A percentile compares a stretch with the other conserved stretches of the same genome.
These are phyloP conservation scores for Torymus texanus DNA, from an alignment of 2,888 invertebrate species.

Conservation along the genomic window DNA sequence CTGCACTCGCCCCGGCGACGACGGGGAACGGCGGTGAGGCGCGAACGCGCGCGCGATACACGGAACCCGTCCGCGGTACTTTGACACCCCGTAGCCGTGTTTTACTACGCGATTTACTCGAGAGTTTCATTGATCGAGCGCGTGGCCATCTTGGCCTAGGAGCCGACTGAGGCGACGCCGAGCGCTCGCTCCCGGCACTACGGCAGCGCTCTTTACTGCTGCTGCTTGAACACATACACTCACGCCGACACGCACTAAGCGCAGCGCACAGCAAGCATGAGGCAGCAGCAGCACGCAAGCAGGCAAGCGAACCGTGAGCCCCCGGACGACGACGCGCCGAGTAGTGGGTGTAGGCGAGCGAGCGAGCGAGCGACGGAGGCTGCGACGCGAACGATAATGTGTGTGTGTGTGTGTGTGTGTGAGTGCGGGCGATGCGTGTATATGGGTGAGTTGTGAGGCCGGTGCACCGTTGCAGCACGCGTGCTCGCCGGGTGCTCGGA, in stretches of 20 bases:
- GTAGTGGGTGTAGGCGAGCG: too few relatives aligned
- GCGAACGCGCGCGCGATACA: slow-evolving; percentile 10
- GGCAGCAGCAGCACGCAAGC: not conserved
- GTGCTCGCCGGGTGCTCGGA: too few relatives aligned
- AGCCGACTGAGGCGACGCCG: slow-evolving; percentile 77
- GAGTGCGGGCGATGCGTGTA: too few relatives aligned
- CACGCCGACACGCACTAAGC: too few relatives aligned
- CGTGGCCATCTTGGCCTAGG: slow-evolving; percentile 81
- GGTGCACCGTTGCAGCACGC: not conserved
- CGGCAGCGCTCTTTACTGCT: not conserved
- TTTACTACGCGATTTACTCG: slow-evolving; percentile 75
- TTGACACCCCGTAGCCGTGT: slow-evolving; percentile 51
- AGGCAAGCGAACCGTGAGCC: not conserved
- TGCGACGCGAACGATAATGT: too few relatives aligned
- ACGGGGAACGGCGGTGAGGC: not conserved
- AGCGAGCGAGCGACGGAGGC: too few relatives aligned
- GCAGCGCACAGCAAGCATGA: too few relatives aligned
- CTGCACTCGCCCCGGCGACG: not conserved
- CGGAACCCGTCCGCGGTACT: slow-evolving; percentile 16
- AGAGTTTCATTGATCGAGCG: slow-evolving; percentile 83
- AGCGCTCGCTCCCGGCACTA: slow-evolving; percentile 66
- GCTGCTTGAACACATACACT: too few relatives aligned
- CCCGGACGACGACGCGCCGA: not conserved
- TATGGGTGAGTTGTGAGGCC: too few relatives aligned
- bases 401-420: too few relatives aligned